These are phyloP conservation scores for Beris morrisii DNA, from an alignment of 2,888 invertebrate species.

Conservation along the genomic window DNA sequence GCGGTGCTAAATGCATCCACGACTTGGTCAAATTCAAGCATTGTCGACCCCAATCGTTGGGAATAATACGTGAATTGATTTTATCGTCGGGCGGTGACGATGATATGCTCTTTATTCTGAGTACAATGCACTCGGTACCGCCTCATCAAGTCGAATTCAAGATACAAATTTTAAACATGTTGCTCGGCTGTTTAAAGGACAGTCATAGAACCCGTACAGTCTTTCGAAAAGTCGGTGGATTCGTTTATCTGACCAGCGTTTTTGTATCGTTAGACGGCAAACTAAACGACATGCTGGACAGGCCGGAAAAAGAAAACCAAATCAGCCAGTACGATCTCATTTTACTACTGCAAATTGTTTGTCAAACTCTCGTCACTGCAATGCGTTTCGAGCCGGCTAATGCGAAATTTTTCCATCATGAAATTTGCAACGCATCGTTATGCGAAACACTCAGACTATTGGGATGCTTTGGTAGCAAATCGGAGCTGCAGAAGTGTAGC, in stretches of 20 bases:
- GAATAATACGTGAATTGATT: constrained; percentile 85
- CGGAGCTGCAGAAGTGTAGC: constrained; percentile 57
- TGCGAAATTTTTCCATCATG: constrained; percentile 96
- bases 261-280: constrained; percentile 89
- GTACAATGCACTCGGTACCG: constrained; percentile 89
- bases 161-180: constrained; percentile 85
- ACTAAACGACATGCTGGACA: constrained; percentile 59
- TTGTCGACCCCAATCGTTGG: constrained; percentile 80
- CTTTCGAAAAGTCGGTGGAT: constrained; percentile 97
- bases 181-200: constrained; percentile 87
- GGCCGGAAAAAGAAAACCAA: constrained; percentile 46
- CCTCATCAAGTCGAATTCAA: constrained; percentile 80
- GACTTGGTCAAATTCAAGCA: constrained; percentile 82
- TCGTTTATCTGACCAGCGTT: constrained; percentile 95
- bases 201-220: constrained; percentile 95
- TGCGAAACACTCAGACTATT: constrained; percentile 89
- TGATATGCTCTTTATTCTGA: constrained; percentile 90
- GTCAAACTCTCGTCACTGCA: constrained; percentile 92
- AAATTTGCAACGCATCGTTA: constrained; percentile 92
- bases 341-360: constrained; percentile 81
- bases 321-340: constrained; percentile 65
- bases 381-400: constrained; percentile 99
- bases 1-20: constrained; percentile 90
- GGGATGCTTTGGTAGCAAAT: constrained; percentile 78
- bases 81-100: constrained; percentile 93